Base-by-base conservation (phyloP, 2,888 invertebrate species). In the Hirudinaria manillensis region DNA sequence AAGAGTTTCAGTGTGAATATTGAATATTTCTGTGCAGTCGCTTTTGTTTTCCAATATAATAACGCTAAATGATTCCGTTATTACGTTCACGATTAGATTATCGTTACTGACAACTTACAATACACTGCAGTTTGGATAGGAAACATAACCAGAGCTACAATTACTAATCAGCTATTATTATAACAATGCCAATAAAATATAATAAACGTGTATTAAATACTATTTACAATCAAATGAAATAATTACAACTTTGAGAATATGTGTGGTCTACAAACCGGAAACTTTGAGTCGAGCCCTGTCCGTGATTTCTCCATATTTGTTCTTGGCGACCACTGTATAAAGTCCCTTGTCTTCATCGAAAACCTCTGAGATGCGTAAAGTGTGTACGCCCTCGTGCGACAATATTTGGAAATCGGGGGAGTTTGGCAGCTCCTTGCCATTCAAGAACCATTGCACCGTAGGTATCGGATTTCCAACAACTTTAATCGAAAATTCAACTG, bases 231-330 rank as follows among this genome's bases (percentile, higher is more conserved):
- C 65, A 76, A 78, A 78, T 53, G 75, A 74, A n/a, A 74, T 72
- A 51, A 70, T 66, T 56, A 53, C 10, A 65, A 45, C 70, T 72
- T 21, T 24, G 24, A 24, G 10, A 36, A 32, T 19, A 3, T 13
- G 36, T 3, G 36, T 45, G 24, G n/a, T n/a, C n/a, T n/a, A 70
- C 78, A 79, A 78, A 85, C 85, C 81, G 79, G 82, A 80, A 55
- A 92, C 90, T 76, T 90, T 89, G 80, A 92, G 90, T 82, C 92
- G 91, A 16, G 92, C 92, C 78, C 90, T 90, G 84, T 91, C 91
- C 83, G 90, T 89, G 21, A 82, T 81, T 71, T 82, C 82, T 32
- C 85, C 85, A 70, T 83, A 84, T 21, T 80, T 79, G 79, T 85
- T 85, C 70, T 81, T 80, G 71, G 85, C 85, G 56, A 81, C 78